These are phyloP conservation scores for Erebia aethiops DNA, from an alignment of 2,888 invertebrate species.

Conservation along the genomic window DNA sequence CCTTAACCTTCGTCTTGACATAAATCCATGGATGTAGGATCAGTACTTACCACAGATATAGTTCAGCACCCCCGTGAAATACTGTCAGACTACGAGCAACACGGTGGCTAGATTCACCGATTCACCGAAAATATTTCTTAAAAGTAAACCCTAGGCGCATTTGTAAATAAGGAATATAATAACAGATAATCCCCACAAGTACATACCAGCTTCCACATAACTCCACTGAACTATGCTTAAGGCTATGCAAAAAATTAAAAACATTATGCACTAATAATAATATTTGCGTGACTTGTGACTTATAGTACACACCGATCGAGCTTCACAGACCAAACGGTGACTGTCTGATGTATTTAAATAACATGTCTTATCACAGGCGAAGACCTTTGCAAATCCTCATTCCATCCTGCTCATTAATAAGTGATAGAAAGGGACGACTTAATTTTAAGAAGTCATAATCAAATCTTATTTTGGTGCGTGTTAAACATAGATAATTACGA, in stretches of 20 bases:
- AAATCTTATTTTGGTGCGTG: neutral
- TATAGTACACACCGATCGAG: neutral
- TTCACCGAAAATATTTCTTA: too few relatives aligned
- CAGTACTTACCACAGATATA: too few relatives aligned
- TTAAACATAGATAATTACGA: neutral
- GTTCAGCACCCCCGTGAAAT: too few relatives aligned
- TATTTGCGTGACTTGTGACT: too few relatives aligned
- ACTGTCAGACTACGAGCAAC: too few relatives aligned
- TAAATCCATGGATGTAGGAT: too few relatives aligned
- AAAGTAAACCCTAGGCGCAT: too few relatives aligned
- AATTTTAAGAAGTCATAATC: neutral
- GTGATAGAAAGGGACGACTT: conserved; percentile 11
- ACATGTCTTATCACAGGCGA: conserved; percentile 15
- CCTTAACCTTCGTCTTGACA: too few relatives aligned
- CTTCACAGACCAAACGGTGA: conserved; percentile 19
- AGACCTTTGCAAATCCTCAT: conserved; percentile 27
- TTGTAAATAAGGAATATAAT: too few relatives aligned
- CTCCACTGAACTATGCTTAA: conserved; percentile 2
- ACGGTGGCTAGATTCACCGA: too few relatives aligned
- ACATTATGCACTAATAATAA: conserved; percentile 21
- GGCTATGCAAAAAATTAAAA: conserved; percentile 15
- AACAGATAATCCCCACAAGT: too few relatives aligned
- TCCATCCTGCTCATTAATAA: conserved; percentile 21
- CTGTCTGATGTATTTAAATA: conserved; percentile 14
- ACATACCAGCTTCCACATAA: conserved; percentile 25